Conservation (phyloP, 2,888 invertebrate genomes). For the Drosophila hamatofila region DNA sequence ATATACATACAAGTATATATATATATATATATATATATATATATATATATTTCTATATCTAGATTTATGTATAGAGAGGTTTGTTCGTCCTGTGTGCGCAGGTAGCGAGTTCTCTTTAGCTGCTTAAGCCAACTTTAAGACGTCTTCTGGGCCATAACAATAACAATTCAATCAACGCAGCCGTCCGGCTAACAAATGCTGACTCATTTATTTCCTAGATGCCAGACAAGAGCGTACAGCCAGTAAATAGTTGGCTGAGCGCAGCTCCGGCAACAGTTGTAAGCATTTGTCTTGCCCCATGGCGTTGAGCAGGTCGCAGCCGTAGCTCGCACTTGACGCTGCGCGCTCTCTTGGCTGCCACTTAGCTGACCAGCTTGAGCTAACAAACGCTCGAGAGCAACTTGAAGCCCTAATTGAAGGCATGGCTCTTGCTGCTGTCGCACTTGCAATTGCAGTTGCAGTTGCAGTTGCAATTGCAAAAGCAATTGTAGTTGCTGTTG, state of each 20-base stretch:
- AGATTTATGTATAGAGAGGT: background rate
- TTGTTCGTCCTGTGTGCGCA: slow-evolving; percentile 2
- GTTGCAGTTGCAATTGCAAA: background rate
- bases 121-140: slow-evolving; percentile 42
- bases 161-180: slow-evolving; percentile 63
- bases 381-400: slow-evolving; percentile 48
- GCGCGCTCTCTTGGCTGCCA: slow-evolving; percentile 41
- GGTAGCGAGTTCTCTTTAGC: slow-evolving; percentile 27
- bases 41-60: background rate
- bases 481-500: background rate
- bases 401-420: slow-evolving; percentile 63
- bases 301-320: slow-evolving; percentile 17
- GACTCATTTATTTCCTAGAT: slow-evolving; percentile 71
- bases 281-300: slow-evolving; percentile 50
- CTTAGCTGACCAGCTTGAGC: slow-evolving; percentile 52
- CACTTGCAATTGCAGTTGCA: slow-evolving; percentile 18
- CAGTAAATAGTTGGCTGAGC: slow-evolving; percentile 43
- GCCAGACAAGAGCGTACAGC: slow-evolving; percentile 29
- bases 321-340: slow-evolving; percentile 56
- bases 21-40: background rate
- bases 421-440: slow-evolving; percentile 19
- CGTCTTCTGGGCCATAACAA: slow-evolving; percentile 43
- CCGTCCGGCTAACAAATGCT: slow-evolving; percentile 64
- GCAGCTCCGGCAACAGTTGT: slow-evolving; percentile 48
- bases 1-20: background rate